Percentiles rank a stretch among this genome's conserved stretches.
Evolutionary conservation across 2,797 vertebrate genomes (phyloP).

Genomic region (Etheostoma nigrum): DNA sequence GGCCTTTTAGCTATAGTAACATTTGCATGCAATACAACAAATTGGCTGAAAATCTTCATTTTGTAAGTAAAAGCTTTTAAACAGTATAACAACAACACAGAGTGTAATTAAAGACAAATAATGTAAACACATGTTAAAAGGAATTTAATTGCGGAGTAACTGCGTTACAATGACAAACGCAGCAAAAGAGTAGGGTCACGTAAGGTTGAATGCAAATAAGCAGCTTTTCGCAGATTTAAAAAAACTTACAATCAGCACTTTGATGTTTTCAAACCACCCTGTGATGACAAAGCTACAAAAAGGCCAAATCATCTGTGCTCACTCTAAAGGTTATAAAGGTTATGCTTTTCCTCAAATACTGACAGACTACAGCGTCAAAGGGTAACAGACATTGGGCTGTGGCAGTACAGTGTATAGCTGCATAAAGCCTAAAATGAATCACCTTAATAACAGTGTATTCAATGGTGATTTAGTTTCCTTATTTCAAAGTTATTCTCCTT

Average conservation of each 20-base stretch:
- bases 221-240: slow-evolving; percentile 19
- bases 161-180: neutral
- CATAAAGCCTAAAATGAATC: slow-evolving; percentile 7
- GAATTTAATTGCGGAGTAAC: neutral
- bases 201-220: slow-evolving; percentile 11
- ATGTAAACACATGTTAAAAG: neutral
- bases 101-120: neutral
- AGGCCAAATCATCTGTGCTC: neutral
- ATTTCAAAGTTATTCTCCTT: slow-evolving; percentile 32
- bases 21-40: neutral
- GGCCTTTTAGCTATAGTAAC: neutral
- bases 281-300: neutral
- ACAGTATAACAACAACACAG: neutral
- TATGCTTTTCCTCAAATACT: neutral
- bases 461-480: slow-evolving; percentile 19
- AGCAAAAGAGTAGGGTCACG: slow-evolving; percentile 3
- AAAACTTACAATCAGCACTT: slow-evolving; percentile 9
- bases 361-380: neutral
- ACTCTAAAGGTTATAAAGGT: neutral
- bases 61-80: slow-evolving; percentile 1
- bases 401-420: neutral
- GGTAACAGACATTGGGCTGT: neutral
- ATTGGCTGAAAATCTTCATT: neutral
- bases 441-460: neutral
- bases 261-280: slow-evolving; percentile 3